These are phyloP conservation scores for Hoplodrina ambigua DNA, from an alignment of 2,888 invertebrate species.

Conservation along the genomic window DNA sequence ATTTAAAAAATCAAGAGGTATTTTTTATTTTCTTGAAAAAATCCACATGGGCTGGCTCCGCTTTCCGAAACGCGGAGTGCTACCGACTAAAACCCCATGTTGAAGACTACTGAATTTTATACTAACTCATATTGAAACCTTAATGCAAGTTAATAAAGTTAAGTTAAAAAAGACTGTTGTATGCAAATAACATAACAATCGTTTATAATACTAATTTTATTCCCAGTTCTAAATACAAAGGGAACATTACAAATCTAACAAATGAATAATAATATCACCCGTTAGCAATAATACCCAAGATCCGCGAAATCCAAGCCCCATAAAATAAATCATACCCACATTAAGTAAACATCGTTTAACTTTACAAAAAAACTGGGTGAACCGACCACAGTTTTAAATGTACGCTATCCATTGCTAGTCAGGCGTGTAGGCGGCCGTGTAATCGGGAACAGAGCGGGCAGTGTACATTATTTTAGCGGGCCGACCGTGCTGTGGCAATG, in stretches of 20 bases:
- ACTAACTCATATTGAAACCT: too few relatives aligned
- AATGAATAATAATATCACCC: conserved; percentile 30
- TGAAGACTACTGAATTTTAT: too few relatives aligned
- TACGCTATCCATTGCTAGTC: conserved; percentile 44
- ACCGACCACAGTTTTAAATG: conserved; percentile 32
- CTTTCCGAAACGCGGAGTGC: too few relatives aligned
- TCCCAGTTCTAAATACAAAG: conserved; percentile 5
- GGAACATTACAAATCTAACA: conserved; percentile 1
- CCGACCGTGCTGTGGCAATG: conserved; percentile 33
- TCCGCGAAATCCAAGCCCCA: conserved; percentile 26
- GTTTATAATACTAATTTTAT: conserved; percentile 3
- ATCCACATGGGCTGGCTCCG: too few relatives aligned
- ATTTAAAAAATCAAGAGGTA: background rate
- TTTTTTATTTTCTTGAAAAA: too few relatives aligned
- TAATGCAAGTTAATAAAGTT: too few relatives aligned
- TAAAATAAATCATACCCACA: conserved; percentile 33
- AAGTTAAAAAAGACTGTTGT: too few relatives aligned
- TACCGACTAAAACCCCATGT: too few relatives aligned
- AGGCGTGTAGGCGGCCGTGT: conserved; percentile 36
- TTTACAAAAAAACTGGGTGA: conserved; percentile 6
- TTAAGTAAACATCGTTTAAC: conserved; percentile 37
- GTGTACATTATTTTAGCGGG: conserved; percentile 51
- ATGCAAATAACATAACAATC: background rate
- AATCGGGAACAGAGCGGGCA: conserved; percentile 43
- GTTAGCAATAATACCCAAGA: conserved; percentile 26